Evolutionary conservation across 2,888 invertebrate genomes (phyloP), one percentile per base, ranked within the genome.

Genomic region (Meghimatium bilineatum): DNA sequence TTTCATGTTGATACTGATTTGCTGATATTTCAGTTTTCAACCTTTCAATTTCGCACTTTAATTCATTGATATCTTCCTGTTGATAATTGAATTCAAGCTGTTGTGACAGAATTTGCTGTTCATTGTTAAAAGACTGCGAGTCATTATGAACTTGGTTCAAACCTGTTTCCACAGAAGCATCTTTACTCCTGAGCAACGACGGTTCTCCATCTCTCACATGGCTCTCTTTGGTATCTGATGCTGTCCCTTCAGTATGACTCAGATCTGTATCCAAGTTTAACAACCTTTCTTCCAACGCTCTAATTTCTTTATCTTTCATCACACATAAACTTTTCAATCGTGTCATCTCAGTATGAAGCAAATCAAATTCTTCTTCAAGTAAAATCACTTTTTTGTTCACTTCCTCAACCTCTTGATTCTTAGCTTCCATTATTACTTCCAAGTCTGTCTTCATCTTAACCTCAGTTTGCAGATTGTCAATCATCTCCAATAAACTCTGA

Each of bases 401-500:
- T 52, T 86, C 85, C 38, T 90, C 88, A 12, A 86, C 44, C 26
- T 89, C 78, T n/a, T 87, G 82, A 23, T 87, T 85, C 77, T 89
- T 72, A 67, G 83, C 86, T 29, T 87, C 87, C 71, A 89, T 87
- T n/a, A 84, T 85, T 1, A 87, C 87, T 20, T 86, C 85, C 44
- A 88, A 34, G n/a, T 89, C 86, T 26, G 80, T 49, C 82, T 87
- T 86, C 12, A 85, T 81, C 26, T 87, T 84, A 14, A 88, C 60
- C 67, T 89, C 83, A 36, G 74, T 82, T 82, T 89, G 87, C 23
- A 91, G 86, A 29, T 87, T 87, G 38, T 78, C 74, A 78, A 89
- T 86, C 86, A 90, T 88, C 67, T 89, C 86, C 74, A 89, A 69
- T 6, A 89, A 49, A 38, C 87, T 84, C 74, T 88, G 83, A 77